A percentile compares a stretch with the other conserved stretches of the same genome.
phyloP scores from a whole-genome alignment of 2,888 invertebrate genomes.

The Ichneumoninae sp. region DNA sequence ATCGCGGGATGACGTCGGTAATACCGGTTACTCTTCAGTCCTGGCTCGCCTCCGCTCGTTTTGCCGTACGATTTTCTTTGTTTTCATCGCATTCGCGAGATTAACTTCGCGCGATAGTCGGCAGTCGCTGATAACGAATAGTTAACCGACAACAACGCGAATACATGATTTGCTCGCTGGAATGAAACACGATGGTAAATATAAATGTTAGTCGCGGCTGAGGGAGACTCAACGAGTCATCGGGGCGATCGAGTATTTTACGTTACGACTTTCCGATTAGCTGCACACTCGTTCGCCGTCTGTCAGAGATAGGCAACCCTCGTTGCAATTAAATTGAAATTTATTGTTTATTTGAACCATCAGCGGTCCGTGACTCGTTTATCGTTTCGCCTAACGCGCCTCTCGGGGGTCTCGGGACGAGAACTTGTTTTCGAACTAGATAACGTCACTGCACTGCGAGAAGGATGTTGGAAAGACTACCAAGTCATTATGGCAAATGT shows the following conservation, averaged over 20 bases:
- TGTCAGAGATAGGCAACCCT: not conserved
- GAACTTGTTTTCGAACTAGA: no score
- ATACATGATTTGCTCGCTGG: slow-evolving; percentile 22
- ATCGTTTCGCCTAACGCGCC: not conserved
- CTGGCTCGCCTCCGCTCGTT: not conserved
- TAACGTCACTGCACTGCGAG: no score
- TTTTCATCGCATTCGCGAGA: slow-evolving; percentile 29
- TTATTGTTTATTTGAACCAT: slow-evolving; percentile 13
- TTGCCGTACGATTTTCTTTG: slow-evolving; percentile 5
- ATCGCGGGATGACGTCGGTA: slow-evolving; percentile 20
- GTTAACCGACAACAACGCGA: slow-evolving; percentile 39
- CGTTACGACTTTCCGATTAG: slow-evolving; percentile 10
- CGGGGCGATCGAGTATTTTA: slow-evolving; percentile 25
- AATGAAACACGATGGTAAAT: slow-evolving; percentile 42
- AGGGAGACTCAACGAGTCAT: slow-evolving; percentile 36
- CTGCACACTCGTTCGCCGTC: not conserved
- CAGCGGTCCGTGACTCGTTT: not conserved
- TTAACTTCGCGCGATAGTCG: slow-evolving; percentile 42
- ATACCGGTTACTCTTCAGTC: slow-evolving; percentile 20
- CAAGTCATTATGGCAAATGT: no score
- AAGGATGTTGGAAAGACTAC: no score
- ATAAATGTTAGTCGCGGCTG: slow-evolving; percentile 40
- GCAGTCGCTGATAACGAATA: slow-evolving; percentile 33
- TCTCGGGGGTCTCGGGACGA: no score
- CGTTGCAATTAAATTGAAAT: not conserved